phyloP scores from a whole-genome alignment of 2,797 vertebrate species.

The Australoheros facetus region DNA sequence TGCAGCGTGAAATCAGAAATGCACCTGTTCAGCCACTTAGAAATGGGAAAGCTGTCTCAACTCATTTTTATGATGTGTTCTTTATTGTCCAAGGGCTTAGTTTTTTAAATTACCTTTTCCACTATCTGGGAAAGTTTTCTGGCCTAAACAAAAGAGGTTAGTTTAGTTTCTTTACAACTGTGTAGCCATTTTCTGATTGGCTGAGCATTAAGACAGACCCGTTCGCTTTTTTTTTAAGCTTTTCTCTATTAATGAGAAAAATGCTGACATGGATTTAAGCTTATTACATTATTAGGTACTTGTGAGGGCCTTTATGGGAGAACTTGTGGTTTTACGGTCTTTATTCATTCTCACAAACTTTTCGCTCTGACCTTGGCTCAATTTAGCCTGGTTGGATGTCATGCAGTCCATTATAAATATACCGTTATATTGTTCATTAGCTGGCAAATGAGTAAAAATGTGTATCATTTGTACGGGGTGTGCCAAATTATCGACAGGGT shows the following conservation, averaged over 20 bases:
- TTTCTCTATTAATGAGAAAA: conserved; percentile 46
- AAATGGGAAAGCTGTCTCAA: conserved; percentile 79
- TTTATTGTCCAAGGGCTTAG: conserved; percentile 76
- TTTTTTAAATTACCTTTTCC: conserved; percentile 69
- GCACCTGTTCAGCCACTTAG: conserved; percentile 85
- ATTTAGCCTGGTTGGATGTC: neutral
- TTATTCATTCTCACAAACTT: neutral
- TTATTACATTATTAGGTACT: conserved; percentile 19
- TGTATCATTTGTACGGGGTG: conserved; percentile 35
- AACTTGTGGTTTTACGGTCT: neutral
- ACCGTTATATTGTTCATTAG: conserved; percentile 4
- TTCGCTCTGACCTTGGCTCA: conserved; percentile 18
- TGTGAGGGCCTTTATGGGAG: neutral
- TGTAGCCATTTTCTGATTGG: conserved; percentile 50
- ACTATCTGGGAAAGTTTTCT: conserved; percentile 65
- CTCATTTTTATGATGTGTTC: conserved; percentile 81
- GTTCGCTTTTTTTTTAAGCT: conserved; percentile 40
- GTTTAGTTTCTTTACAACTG: conserved; percentile 45
- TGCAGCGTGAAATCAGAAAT: conserved; percentile 83
- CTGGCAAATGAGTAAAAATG: conserved; percentile 34
- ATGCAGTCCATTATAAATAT: conserved; percentile 22
- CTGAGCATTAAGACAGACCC: conserved; percentile 27
- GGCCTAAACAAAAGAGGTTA: conserved; percentile 60
- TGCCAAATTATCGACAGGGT: conserved; percentile 45
- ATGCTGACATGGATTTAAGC: conserved; percentile 31